Percentiles rank a stretch among this genome's conserved stretches.
Conservation (phyloP, 2,797 vertebrate genomes). For the Mormyrus proboscirostris region DNA sequence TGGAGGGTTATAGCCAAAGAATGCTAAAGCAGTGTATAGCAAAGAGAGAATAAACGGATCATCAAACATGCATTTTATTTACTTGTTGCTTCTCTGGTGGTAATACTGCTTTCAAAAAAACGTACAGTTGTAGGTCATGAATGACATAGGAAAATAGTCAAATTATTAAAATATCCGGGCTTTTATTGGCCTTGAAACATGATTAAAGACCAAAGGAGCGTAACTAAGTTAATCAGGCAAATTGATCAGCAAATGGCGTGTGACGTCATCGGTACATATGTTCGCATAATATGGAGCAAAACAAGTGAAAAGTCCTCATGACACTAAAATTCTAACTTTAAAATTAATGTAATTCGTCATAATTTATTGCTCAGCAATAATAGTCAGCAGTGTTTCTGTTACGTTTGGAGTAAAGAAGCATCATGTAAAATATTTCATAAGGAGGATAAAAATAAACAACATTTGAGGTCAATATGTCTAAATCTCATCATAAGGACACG, state of each 20-base stretch:
- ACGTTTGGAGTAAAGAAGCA: background rate
- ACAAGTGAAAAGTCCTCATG: background rate
- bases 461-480: background rate
- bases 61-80: background rate
- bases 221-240: background rate
- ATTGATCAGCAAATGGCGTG: background rate
- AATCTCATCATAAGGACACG: background rate
- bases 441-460: background rate
- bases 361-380: background rate
- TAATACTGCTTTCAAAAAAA: background rate
- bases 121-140: background rate
- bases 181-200: conserved; percentile 9
- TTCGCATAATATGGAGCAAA: background rate
- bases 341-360: background rate
- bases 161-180: background rate
- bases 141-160: background rate
- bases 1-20: too few species aligned
- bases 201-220: conserved; percentile 8
- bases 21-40: background rate
- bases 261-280: background rate
- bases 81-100: background rate
- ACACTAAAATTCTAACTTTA: background rate
- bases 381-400: background rate
- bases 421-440: background rate
- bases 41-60: background rate